Percentiles rank a stretch among this genome's conserved stretches.
These are phyloP conservation scores for Hylaeus anthracinus DNA, from an alignment of 1,140 invertebrate genomes.

Conservation along the genomic window DNA sequence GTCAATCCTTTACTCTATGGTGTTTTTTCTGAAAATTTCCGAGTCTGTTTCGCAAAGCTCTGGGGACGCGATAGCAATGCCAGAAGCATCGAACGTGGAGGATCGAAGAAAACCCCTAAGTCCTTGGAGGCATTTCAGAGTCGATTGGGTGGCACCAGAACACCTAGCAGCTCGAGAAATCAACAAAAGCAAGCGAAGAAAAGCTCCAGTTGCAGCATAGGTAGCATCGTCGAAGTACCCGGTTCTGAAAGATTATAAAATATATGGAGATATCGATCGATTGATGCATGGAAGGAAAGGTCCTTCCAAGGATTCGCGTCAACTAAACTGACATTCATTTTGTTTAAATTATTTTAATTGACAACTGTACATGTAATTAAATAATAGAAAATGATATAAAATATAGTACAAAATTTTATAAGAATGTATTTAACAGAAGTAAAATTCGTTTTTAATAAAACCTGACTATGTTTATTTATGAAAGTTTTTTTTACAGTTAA, in stretches of 20 bases:
- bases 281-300: not conserved
- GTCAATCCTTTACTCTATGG: constrained; percentile 91
- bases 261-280: not conserved
- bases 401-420: constrained; percentile 10
- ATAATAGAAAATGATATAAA: not conserved
- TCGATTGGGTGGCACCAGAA: constrained; percentile 59
- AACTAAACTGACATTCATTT: not conserved
- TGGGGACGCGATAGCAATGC: constrained; percentile 66
- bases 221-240: constrained; percentile 72
- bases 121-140: constrained; percentile 67
- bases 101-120: constrained; percentile 59
- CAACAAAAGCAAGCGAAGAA: constrained; percentile 63
- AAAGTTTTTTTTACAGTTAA: not conserved
- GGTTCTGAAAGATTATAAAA: constrained; percentile 68
- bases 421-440: not conserved
- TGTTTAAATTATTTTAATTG: constrained; percentile 5
- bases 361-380: not conserved
- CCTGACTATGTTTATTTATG: not conserved
- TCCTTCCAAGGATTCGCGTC: not conserved
- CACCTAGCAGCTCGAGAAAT: constrained; percentile 61
- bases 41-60: constrained; percentile 81
- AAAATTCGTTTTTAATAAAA: constrained; percentile 9
- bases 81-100: constrained; percentile 56
- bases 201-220: constrained; percentile 72
- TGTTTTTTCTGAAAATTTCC: constrained; percentile 89